Evolutionary conservation across 2,888 invertebrate species (phyloP).

Genomic region (Lysandra bellargus): DNA sequence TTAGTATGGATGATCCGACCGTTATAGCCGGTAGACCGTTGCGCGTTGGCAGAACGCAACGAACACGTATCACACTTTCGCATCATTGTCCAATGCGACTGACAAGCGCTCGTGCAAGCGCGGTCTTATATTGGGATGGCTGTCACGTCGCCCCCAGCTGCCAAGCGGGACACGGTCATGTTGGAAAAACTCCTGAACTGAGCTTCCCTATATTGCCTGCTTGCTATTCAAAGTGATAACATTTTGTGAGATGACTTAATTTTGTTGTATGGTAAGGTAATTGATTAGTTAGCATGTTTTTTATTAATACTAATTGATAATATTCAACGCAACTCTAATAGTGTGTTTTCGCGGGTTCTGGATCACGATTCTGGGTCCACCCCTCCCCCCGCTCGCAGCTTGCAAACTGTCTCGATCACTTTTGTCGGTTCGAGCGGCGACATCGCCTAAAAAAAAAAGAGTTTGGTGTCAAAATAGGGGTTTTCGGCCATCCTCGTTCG

Average conservation of each 20-base stretch:
- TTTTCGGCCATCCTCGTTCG: too few relatives aligned
- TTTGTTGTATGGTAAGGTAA: not conserved
- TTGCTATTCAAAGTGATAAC: slow-evolving; percentile 13
- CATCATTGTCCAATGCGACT: not conserved
- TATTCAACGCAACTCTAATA: too few relatives aligned
- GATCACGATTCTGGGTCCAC: too few relatives aligned
- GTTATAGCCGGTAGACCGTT: too few relatives aligned
- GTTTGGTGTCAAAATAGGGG: too few relatives aligned
- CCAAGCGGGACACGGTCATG: not conserved
- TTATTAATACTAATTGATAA: too few relatives aligned
- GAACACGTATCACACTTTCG: not conserved
- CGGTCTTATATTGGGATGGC: not conserved
- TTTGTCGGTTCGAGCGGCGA: too few relatives aligned
- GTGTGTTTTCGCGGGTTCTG: too few relatives aligned
- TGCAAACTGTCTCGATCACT: too few relatives aligned
- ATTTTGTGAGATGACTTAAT: not conserved
- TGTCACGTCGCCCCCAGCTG: not conserved
- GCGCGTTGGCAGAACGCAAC: too few relatives aligned
- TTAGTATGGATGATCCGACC: too few relatives aligned
- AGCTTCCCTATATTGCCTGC: slow-evolving; percentile 7
- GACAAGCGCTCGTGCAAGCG: not conserved
- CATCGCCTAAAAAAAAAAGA: too few relatives aligned
- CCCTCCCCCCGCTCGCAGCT: not conserved
- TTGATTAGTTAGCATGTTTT: not conserved
- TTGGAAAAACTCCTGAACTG: slow-evolving; percentile 13